Evolutionary conservation across 2,888 invertebrate genomes (phyloP).

Genomic region (Drosophila niveifrons): DNA sequence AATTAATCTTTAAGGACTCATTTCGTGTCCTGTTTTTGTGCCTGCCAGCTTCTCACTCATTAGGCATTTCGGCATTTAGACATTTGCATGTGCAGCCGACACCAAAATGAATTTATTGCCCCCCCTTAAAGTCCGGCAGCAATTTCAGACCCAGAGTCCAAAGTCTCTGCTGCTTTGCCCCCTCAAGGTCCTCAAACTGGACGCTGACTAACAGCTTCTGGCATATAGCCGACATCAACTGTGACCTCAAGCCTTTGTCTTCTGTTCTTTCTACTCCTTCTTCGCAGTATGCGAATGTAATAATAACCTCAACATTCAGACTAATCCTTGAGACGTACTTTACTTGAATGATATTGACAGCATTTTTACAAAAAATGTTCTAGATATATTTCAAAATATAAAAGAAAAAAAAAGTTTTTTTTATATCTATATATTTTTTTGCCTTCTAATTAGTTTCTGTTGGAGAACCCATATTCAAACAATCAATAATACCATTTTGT

Average conservation of each 20-base stretch:
- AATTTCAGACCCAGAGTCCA: conserved; percentile 10
- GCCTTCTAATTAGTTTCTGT: too few relatives aligned
- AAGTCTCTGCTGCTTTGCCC: background rate
- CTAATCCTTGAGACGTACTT: background rate
- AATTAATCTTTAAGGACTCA: conserved; percentile 85
- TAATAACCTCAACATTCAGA: background rate
- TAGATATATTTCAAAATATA: too few relatives aligned
- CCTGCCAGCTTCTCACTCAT: conserved; percentile 63
- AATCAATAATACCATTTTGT: too few relatives aligned
- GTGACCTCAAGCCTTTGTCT: background rate
- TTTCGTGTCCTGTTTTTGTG: conserved; percentile 62
- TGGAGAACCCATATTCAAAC: too few relatives aligned
- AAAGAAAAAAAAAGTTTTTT: too few relatives aligned
- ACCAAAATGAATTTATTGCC: conserved; percentile 75
- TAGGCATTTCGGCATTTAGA: conserved; percentile 72
- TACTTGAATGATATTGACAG: background rate
- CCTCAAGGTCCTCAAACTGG: background rate
- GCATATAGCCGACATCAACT: conserved; percentile 9
- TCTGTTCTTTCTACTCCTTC: background rate
- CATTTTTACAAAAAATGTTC: too few relatives aligned
- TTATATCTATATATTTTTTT: too few relatives aligned
- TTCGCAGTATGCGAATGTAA: background rate
- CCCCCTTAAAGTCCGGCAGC: conserved; percentile 8
- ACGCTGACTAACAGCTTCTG: conserved; percentile 15
- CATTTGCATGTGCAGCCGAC: conserved; percentile 80